Evolutionary conservation across 92 coral and sea anemone genomes (phyloP), one percentile per base, ranked within the genome.

Genomic region (Zoanthus gigantus): DNA sequence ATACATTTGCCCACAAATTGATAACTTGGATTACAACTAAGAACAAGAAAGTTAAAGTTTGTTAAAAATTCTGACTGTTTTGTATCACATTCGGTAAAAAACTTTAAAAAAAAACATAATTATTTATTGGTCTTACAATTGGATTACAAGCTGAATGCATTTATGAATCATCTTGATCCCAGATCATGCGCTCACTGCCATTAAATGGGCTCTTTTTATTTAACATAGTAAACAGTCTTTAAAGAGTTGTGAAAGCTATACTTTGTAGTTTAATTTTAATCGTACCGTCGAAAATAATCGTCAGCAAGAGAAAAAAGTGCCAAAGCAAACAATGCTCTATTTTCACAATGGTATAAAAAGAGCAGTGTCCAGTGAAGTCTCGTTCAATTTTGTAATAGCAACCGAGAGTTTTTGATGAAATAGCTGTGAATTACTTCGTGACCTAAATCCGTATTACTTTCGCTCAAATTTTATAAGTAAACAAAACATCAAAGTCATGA

Each of bases 81-180:
- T 60, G 30, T 60, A n/a, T 60, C 15, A 68, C 44, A 28, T 10
- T 23, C 14, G 16, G 15, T 34, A 69, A 69, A 31, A 31, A 34
- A 31, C 18, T 12, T 79, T 45, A 37, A 44, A 12, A 56, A 17
- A 56, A 17, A 3, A 23, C 12, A 2, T 2, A 46, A 15, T 46
- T 44, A 30, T 32, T 45, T 45, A 79, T 58, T 15, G n/a, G 60
- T 53, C 82, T 63, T 56, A 50, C 46, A 63, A 81, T 81, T 45
- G 75, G 75, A 81, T 66, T 66, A 81, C 45, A 7, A 13, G 42
- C 50, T 42, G 60, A 10, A 9, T 80, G 23, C 56, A 80, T 63
- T 54, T 67, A 42, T 32, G 54, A 28, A 52, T 77, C 29, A 77
- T 8, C 47, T 3, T 66, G 46, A 50, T 47, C 44, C 47, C 44